A percentile compares a stretch with the other conserved stretches of the same genome.
Evolutionary conservation across 2,797 vertebrate species (phyloP).

Genomic region (Acrocephalus scirpaceus): DNA sequence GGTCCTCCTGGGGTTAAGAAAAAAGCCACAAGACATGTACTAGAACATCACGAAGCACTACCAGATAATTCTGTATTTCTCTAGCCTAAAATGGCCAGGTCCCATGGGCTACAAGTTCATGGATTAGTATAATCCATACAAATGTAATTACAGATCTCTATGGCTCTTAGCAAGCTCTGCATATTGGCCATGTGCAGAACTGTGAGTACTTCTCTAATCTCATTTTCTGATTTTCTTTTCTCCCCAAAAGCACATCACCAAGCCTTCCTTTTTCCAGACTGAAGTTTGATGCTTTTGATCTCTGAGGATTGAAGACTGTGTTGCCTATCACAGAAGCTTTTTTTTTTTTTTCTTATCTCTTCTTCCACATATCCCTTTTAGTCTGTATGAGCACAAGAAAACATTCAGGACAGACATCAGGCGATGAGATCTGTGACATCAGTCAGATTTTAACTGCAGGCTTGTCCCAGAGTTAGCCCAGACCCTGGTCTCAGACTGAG

Average conservation of each 20-base stretch:
- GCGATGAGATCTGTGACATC: not conserved
- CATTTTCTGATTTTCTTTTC: constrained; percentile 19
- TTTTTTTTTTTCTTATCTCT: not conserved
- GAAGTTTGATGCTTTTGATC: constrained; percentile 35
- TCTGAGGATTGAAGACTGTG: not conserved
- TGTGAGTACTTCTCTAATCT: constrained; percentile 46
- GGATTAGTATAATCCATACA: constrained; percentile 61
- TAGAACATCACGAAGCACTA: not conserved
- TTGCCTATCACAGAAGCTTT: not conserved
- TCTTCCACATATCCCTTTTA: not conserved
- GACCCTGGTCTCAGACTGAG: not conserved
- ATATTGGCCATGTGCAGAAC: not conserved
- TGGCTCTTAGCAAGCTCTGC: constrained; percentile 9
- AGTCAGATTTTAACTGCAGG: not conserved
- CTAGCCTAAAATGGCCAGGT: not conserved
- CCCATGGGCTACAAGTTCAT: constrained; percentile 17
- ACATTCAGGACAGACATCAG: not conserved
- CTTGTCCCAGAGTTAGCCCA: not conserved
- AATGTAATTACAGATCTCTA: constrained; percentile 57
- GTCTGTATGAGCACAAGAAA: not conserved
- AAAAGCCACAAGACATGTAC: not conserved
- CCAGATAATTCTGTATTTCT: not conserved
- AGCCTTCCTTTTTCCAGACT: not conserved
- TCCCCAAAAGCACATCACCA: not conserved
- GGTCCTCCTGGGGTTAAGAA: not conserved